These are phyloP conservation scores for Monochamus saltuarius DNA, from an alignment of 1,140 invertebrate species.

Conservation along the genomic window DNA sequence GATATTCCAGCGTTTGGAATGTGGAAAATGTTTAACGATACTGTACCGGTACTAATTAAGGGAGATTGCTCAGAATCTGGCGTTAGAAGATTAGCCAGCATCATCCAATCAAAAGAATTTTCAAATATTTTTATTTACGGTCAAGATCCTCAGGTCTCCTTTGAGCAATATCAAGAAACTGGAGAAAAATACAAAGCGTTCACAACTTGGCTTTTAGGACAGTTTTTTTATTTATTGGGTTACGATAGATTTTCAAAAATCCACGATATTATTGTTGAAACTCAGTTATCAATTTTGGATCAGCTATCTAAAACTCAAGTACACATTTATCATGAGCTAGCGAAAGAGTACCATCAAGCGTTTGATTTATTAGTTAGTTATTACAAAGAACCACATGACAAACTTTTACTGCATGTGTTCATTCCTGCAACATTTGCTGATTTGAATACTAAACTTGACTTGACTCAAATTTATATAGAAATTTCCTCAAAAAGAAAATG, in stretches of 20 bases:
- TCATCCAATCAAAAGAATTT: constrained; percentile 56
- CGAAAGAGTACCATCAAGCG: constrained; percentile 53
- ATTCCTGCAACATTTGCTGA: constrained; percentile 50
- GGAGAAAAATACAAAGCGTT: constrained; percentile 54
- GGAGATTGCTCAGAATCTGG: constrained; percentile 54
- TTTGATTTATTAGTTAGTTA: constrained; percentile 52
- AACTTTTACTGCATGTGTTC: constrained; percentile 52
- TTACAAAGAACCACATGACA: constrained; percentile 44
- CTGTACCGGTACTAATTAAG: constrained; percentile 55
- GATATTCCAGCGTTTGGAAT: constrained; percentile 53
- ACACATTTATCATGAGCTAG: constrained; percentile 53
- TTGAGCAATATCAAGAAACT: constrained; percentile 49
- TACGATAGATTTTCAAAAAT: constrained; percentile 55
- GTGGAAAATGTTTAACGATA: constrained; percentile 59
- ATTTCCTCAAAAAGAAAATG: constrained; percentile 30
- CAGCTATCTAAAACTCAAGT: constrained; percentile 55
- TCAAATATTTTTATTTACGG: constrained; percentile 56
- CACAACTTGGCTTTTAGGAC: constrained; percentile 59
- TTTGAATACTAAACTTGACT: constrained; percentile 53
- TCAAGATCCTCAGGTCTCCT: constrained; percentile 48
- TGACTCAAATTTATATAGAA: constrained; percentile 50
- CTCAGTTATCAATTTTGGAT: constrained; percentile 57
- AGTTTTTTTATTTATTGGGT: constrained; percentile 59
- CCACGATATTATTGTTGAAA: constrained; percentile 54
- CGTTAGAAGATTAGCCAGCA: constrained; percentile 53